phyloP scores from a whole-genome alignment of 2,888 invertebrate species.

The Pterostichus niger region DNA sequence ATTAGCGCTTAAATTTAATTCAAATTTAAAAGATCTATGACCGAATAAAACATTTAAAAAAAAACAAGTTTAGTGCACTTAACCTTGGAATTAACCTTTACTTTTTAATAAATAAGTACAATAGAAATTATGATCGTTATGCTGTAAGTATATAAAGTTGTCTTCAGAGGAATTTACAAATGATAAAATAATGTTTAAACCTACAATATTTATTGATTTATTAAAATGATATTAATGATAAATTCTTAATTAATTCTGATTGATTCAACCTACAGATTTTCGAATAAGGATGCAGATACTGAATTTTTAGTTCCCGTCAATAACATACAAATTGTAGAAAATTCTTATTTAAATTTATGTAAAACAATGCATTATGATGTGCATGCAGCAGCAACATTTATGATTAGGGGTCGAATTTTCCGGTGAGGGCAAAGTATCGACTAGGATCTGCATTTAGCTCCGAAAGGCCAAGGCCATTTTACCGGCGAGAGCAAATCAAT shows the following conservation, averaged over 20 bases:
- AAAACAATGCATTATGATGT: conserved; percentile 33
- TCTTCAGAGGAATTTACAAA: background rate
- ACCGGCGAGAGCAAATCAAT: conserved; percentile 40
- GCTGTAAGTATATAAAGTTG: background rate
- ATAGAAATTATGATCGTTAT: conserved; percentile 5
- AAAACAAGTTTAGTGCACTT: conserved; percentile 35
- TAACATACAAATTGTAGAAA: background rate
- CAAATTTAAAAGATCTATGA: conserved; percentile 41
- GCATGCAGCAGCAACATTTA: conserved; percentile 28
- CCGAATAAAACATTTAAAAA: conserved; percentile 23
- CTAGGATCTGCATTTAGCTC: conserved; percentile 46
- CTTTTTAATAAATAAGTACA: conserved; percentile 1
- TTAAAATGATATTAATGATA: background rate
- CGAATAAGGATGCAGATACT: background rate
- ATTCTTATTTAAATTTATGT: conserved; percentile 41
- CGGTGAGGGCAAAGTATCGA: conserved; percentile 46
- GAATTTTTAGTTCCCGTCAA: background rate
- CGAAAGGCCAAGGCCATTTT: conserved; percentile 40
- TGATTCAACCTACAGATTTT: background rate
- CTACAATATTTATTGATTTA: conserved; percentile 4
- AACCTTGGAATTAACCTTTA: conserved; percentile 42
- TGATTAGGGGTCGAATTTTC: conserved; percentile 22
- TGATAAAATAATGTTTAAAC: background rate
- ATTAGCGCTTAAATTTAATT: conserved; percentile 21
- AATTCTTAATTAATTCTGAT: background rate